Evolutionary conservation across 1,140 invertebrate species (phyloP).

Genomic region (Drosophila hydei): DNA sequence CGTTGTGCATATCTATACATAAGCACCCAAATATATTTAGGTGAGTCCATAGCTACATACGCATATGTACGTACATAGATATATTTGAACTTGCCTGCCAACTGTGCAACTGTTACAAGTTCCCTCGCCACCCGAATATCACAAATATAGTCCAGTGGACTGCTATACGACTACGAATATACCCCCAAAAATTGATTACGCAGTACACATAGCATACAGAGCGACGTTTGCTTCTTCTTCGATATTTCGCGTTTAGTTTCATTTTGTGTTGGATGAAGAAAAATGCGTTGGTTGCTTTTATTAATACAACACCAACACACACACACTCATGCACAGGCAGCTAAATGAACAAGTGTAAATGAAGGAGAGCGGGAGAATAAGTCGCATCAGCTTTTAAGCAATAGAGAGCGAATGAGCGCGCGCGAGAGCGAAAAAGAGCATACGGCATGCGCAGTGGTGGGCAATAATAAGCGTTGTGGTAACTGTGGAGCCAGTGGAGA

Average conservation of each 20-base stretch:
- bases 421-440: constrained; percentile 19
- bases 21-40: constrained; percentile 54
- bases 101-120: constrained; percentile 66
- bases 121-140: constrained; percentile 17
- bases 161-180: constrained; percentile 1
- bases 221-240: constrained; percentile 34
- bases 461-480: background rate
- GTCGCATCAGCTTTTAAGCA: constrained; percentile 49
- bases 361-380: constrained; percentile 23
- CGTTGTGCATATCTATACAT: constrained; percentile 59
- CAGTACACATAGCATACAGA: constrained; percentile 51
- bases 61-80: background rate
- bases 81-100: constrained; percentile 20
- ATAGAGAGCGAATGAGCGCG: constrained; percentile 23
- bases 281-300: constrained; percentile 81
- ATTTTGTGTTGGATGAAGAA: constrained; percentile 68
- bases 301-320: constrained; percentile 66
- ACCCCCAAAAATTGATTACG: constrained; percentile 73
- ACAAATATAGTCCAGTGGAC: constrained; percentile 62
- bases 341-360: constrained; percentile 58
- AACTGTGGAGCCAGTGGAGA: constrained; percentile 47
- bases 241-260: constrained; percentile 53
- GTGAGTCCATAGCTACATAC: constrained; percentile 54
- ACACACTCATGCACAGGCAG: constrained; percentile 29
- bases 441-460: constrained; percentile 52